Evolutionary conservation across 2,797 vertebrate species (phyloP).

Genomic region (Sebastiscus albofasciatus): DNA sequence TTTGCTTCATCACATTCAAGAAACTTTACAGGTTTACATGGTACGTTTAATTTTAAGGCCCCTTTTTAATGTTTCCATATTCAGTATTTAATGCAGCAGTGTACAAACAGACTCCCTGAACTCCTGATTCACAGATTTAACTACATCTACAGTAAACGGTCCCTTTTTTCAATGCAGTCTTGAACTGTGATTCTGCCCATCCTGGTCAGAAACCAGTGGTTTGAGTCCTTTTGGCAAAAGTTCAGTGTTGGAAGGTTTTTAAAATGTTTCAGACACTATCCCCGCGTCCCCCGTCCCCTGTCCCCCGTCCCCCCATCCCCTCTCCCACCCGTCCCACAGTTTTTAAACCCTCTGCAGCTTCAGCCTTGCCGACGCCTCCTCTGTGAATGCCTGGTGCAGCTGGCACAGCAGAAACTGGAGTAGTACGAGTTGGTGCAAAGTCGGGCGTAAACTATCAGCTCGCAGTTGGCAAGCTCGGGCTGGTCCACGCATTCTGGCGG

Average conservation of each 20-base stretch:
- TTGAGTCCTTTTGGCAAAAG: slow-evolving; percentile 49
- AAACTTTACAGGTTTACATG: slow-evolving; percentile 4
- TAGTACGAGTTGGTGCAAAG: slow-evolving; percentile 93
- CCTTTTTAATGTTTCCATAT: background rate
- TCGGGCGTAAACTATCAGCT: slow-evolving; percentile 91
- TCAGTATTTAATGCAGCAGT: slow-evolving; percentile 38
- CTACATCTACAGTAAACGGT: background rate
- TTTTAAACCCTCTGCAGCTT: background rate
- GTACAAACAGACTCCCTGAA: slow-evolving; percentile 32
- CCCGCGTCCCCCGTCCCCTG: background rate
- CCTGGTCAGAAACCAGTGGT: background rate
- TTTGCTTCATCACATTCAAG: slow-evolving; percentile 37
- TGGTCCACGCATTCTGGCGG: slow-evolving; percentile 88
- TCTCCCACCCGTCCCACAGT: background rate
- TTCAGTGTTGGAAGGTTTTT: slow-evolving; percentile 17
- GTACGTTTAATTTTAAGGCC: background rate
- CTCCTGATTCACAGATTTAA: slow-evolving; percentile 10
- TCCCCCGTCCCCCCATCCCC: background rate
- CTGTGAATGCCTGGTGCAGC: slow-evolving; percentile 83
- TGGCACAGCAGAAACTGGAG: slow-evolving; percentile 95
- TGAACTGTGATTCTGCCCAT: slow-evolving; percentile 1
- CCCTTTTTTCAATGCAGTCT: slow-evolving; percentile 10
- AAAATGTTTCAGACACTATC: background rate
- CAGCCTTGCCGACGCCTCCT: slow-evolving; percentile 43
- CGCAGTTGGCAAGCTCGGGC: slow-evolving; percentile 94